Evolutionary conservation across 2,113 vertebrate genomes (phyloP).

Genomic region (Protobothrops flavoviridis): DNA sequence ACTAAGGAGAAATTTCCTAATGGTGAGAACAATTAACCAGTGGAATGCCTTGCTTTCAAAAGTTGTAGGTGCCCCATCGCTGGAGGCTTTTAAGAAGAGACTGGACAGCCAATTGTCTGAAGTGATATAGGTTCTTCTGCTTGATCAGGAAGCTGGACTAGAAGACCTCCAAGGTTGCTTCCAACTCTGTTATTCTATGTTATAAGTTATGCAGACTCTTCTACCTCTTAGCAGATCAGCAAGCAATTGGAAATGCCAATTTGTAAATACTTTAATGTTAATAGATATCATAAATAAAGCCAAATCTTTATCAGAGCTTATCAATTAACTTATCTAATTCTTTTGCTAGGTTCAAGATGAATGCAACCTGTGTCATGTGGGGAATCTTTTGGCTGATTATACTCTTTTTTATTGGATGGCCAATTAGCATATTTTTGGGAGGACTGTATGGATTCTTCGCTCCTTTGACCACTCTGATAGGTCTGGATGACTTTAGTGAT

Average conservation of each 20-base stretch:
- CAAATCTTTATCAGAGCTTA: not conserved
- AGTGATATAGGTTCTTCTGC: not conserved
- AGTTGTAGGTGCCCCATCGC: not conserved
- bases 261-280: not conserved
- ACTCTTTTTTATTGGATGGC: slow-evolving; percentile 69
- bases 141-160: not conserved
- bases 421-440: slow-evolving; percentile 67
- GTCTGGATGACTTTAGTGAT: slow-evolving; percentile 67
- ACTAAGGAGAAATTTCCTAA: not conserved
- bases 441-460: slow-evolving; percentile 70
- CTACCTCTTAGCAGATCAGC: not conserved
- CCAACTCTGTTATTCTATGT: not conserved
- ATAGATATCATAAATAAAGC: not conserved
- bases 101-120: not conserved
- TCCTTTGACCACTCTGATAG: slow-evolving; percentile 69
- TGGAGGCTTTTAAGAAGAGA: not conserved
- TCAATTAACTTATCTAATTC: not conserved
- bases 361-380: not conserved
- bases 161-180: not conserved
- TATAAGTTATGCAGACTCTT: not conserved
- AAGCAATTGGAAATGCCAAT: not conserved
- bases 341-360: slow-evolving; percentile 24
- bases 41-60: not conserved
- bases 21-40: not conserved
- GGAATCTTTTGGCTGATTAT: slow-evolving; percentile 32